Base-by-base conservation (phyloP, 2,797 vertebrate genomes). In the Anguilla marmorata region DNA sequence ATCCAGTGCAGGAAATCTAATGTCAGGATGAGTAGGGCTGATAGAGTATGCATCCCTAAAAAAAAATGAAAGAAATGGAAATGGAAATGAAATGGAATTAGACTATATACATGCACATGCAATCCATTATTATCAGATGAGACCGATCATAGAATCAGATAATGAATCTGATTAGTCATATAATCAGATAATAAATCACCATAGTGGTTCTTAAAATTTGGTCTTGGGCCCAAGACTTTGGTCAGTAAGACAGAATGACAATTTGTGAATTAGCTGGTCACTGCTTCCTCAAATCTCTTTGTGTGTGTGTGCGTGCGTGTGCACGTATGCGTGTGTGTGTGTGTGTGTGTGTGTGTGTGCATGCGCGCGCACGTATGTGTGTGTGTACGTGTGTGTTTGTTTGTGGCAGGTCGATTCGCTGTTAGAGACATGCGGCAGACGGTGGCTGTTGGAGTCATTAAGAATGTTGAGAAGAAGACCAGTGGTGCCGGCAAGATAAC, bases 371-470 rank as follows among this genome's bases (percentile, higher is more conserved):
- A 63, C 19, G 5, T 30, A 3, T 87, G 66, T 69, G 16, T 87
- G 84, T 48, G n/a, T 83, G 48, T 76, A 30, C 84, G 14, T 19
- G 27, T n/a, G 21, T 80, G 1, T 88, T 27, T 84, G 33, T 88
- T 37, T 89, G 56, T 86, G 72, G 12, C 87, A 92, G 97, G 96
- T 89, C 96, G 96, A 84, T 97, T 97, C 86, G 97, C 97, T 1
- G 96, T 97, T 80, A 94, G 97, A 88, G 96, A 97, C 92, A 97
- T 97, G 97, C 96, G 96, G 85, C 96, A 97, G 94, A 97, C 96
- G 0, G 97, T 97, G 60, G 96, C 96, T 45, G 96, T 97, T 69
- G 96, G 96, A 89, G 96, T 97, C 92, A 97, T 97, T 93, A 97
- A 97, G 94, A 96, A 94, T 7, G 97, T 97, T 86, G 96, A 97